phyloP scores from a whole-genome alignment of 2,888 invertebrate genomes.

The Drosophila flavopinicola region DNA sequence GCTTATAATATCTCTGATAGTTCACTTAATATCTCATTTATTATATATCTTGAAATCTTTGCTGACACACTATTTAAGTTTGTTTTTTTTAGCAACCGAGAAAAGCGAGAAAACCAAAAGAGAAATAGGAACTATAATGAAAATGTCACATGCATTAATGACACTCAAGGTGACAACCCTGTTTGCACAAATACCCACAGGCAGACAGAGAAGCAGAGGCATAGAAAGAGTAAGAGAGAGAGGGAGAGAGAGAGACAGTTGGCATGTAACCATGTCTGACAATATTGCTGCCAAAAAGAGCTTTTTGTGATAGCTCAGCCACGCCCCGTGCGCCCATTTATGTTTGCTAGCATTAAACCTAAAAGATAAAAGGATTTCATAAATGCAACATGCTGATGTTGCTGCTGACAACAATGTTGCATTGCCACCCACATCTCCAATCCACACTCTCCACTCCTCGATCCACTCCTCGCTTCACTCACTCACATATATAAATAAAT shows the following conservation, averaged over 20 bases:
- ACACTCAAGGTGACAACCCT: conserved; percentile 80
- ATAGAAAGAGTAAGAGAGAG: neutral
- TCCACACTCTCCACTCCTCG: too few relatives aligned
- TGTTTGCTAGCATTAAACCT: conserved; percentile 68
- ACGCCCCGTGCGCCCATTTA: conserved; percentile 43
- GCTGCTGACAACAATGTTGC: conserved; percentile 77
- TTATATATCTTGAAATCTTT: conserved; percentile 4
- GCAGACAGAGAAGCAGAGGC: neutral
- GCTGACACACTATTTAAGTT: conserved; percentile 29
- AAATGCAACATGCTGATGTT: conserved; percentile 82
- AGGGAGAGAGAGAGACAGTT: conserved; percentile 29
- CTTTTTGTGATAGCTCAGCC: conserved; percentile 65
- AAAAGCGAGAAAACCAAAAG: conserved; percentile 28
- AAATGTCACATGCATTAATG: conserved; percentile 83
- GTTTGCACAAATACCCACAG: conserved; percentile 21
- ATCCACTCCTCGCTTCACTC: conserved; percentile 9
- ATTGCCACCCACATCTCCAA: conserved; percentile 32
- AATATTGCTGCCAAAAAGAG: conserved; percentile 80
- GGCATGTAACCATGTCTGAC: conserved; percentile 72
- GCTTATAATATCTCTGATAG: neutral
- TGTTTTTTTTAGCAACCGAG: conserved; percentile 33
- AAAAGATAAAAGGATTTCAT: conserved; percentile 82
- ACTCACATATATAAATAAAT: conserved; percentile 69
- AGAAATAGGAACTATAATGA: conserved; percentile 74
- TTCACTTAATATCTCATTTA: neutral